A percentile compares a stretch with the other conserved stretches of the same genome.
Evolutionary conservation across 2,888 invertebrate species (phyloP).

Genomic region (Drosophila mimica): DNA sequence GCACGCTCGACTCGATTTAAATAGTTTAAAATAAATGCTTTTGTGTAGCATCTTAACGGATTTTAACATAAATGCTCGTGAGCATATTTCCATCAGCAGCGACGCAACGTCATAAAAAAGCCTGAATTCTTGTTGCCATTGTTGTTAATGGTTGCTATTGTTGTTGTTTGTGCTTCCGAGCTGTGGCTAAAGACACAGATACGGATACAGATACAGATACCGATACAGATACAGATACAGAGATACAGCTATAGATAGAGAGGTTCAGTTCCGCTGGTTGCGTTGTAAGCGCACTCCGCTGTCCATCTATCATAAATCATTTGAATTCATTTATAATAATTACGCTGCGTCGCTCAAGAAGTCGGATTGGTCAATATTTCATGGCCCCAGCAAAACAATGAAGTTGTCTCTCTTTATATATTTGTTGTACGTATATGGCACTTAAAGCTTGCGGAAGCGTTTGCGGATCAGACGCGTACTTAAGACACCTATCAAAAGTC

Average conservation of each 20-base stretch:
- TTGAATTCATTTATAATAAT: constrained; percentile 78
- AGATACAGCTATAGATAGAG: neutral
- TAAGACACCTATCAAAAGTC: constrained; percentile 22
- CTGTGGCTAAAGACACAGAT: constrained; percentile 19
- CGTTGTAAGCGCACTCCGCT: constrained; percentile 64
- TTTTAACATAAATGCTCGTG: constrained; percentile 43
- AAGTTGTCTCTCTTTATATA: constrained; percentile 57
- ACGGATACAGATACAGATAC: constrained; percentile 8
- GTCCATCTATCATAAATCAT: constrained; percentile 70
- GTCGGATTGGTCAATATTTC: constrained; percentile 61
- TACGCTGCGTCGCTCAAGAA: constrained; percentile 54
- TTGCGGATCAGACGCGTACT: constrained; percentile 28
- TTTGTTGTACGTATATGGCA: neutral
- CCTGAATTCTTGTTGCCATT: constrained; percentile 41
- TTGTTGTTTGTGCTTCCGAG: constrained; percentile 54
- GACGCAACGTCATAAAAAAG: constrained; percentile 50
- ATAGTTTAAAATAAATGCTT: constrained; percentile 8
- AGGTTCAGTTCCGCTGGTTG: constrained; percentile 60
- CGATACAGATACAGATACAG: neutral
- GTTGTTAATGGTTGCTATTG: constrained; percentile 18
- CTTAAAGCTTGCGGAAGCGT: constrained; percentile 68
- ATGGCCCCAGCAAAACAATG: constrained; percentile 64
- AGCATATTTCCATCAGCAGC: constrained; percentile 56
- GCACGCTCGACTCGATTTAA: neutral
- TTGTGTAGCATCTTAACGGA: constrained; percentile 25